Evolutionary conservation across 2,888 invertebrate species (phyloP).

Genomic region (Scaptomyza flava): DNA sequence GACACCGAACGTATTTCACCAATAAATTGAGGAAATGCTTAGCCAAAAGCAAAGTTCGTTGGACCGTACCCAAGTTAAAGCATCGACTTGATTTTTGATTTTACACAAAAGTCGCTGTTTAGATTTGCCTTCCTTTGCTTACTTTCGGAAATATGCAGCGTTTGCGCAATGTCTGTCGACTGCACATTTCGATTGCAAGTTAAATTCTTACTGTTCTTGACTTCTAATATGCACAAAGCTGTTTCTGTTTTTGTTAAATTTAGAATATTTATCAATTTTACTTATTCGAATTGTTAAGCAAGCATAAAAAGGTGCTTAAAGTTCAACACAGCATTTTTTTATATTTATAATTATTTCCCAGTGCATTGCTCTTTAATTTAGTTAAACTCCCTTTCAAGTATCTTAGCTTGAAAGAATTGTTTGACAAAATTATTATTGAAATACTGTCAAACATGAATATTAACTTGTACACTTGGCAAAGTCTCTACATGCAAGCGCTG

Average conservation of each 20-base stretch:
- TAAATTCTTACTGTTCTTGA: neutral
- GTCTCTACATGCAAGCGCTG: too few species aligned
- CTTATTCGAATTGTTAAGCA: neutral
- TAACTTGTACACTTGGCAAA: too few species aligned
- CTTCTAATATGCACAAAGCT: neutral
- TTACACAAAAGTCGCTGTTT: conserved; percentile 40
- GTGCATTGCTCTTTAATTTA: neutral
- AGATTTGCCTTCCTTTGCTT: neutral
- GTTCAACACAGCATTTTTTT: neutral
- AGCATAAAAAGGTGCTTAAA: neutral
- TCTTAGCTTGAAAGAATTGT: neutral
- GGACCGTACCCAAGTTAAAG: conserved; percentile 40
- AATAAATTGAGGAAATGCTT: conserved; percentile 75
- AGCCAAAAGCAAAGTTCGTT: conserved; percentile 25
- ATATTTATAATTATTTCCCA: neutral
- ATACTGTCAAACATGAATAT: neutral
- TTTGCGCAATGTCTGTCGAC: conserved; percentile 14
- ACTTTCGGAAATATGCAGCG: neutral
- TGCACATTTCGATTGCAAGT: conserved; percentile 7
- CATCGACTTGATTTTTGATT: conserved; percentile 54
- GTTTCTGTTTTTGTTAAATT: neutral
- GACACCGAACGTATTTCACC: conserved; percentile 72
- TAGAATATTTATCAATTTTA: conserved; percentile 25
- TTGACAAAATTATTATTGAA: neutral
- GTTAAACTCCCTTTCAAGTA: neutral